Base-by-base conservation (phyloP, 2,888 invertebrate species). In the Drosophila algonquin region DNA sequence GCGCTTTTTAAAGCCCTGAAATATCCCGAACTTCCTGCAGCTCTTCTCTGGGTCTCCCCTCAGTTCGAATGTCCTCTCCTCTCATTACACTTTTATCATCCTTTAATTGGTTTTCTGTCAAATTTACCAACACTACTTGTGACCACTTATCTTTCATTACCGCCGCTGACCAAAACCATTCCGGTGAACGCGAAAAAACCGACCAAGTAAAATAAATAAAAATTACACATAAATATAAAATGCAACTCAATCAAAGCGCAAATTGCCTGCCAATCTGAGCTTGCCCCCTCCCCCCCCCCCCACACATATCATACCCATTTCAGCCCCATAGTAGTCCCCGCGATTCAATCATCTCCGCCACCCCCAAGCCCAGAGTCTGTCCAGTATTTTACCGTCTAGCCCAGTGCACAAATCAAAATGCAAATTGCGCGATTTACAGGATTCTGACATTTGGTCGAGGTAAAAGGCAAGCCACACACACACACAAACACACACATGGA, bases 351-450 rank as follows among this genome's bases (percentile, higher is more conserved):
- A 35, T 12, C 8, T 62, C 30, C 63, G 32, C 45, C 24, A 24
- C 9, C 67, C 59, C 10, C 24, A 24, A 7, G 35, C 24, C 14
- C 9, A 16, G 18, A 10, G 10, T 24, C 2, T 7, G 51, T 63
- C 62, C 62, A 70, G 68, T 60, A 69, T 51, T 60, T 54, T n/a
- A 35, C 12, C 71, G 84, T 77, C 81, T 84, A 85, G 85, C 73
- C 63, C 71, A 69, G 76, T 74, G 80, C 78, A 81, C 83, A 86
- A 83, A 84, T 84, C 84, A 84, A 86, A 83, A 86, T 83, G 84
- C 81, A 81, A 83, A 86, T 83, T 80, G 68, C 60, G 32, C 76
- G 79, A 83, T 83, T 83, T 77, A 83, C 80, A 72, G 84, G 30
- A 65, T 35, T 65, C 84, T 69, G 73, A 65, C 80, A 14, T 40